Conservation (phyloP, 1,140 invertebrate species). For the Watersipora subatra region DNA sequence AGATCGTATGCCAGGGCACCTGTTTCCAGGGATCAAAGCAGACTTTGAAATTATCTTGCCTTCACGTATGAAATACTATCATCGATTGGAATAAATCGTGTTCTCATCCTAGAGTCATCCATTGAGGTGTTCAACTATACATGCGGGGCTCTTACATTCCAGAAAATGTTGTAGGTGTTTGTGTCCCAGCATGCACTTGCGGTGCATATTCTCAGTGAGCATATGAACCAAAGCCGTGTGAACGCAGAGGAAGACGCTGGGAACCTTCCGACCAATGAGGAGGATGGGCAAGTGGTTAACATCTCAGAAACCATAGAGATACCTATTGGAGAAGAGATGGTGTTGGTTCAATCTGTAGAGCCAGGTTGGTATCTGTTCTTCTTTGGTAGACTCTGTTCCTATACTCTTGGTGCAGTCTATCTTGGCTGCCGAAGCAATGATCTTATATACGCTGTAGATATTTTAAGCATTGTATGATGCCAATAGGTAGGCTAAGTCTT, state of each 20-base stretch:
- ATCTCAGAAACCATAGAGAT: conserved; percentile 2
- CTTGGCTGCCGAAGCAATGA: background rate
- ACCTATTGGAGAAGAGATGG: conserved; percentile 2
- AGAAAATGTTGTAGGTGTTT: too few species aligned
- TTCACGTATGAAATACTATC: too few species aligned
- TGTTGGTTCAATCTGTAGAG: background rate
- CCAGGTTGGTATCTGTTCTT: background rate
- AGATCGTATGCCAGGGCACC: too few species aligned
- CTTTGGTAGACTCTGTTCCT: background rate
- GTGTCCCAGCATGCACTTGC: conserved; percentile 7
- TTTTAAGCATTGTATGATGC: background rate
- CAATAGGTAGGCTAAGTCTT: background rate
- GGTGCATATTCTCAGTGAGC: conserved; percentile 10
- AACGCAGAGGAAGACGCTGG: background rate
- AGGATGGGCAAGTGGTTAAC: conserved; percentile 2
- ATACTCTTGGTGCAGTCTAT: background rate
- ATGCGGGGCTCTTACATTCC: too few species aligned
- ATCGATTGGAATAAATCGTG: too few species aligned
- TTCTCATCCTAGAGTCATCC: too few species aligned
- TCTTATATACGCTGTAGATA: background rate
- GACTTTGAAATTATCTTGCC: too few species aligned
- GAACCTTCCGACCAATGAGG: background rate
- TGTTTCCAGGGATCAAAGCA: too few species aligned
- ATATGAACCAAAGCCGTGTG: conserved; percentile 6
- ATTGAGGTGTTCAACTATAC: too few species aligned